Percentiles rank a stretch among this genome's conserved stretches.
phyloP scores from a whole-genome alignment of 2,888 invertebrate species.

The Campopleginae sp. region DNA sequence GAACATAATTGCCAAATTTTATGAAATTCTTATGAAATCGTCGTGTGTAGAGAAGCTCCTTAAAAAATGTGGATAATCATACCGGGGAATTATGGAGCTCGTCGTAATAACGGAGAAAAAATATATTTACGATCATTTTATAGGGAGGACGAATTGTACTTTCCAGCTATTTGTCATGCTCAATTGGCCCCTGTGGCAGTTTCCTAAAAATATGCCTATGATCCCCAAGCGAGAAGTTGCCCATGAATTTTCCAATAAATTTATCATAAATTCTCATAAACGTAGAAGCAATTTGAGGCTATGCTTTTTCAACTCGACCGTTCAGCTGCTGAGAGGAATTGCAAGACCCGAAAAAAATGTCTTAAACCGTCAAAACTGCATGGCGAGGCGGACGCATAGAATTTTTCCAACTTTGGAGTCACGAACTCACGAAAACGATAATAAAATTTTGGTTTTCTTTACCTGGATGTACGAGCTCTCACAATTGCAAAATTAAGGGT shows the following conservation, averaged over 20 bases:
- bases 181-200: background rate
- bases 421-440: too few relatives aligned
- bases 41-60: too few relatives aligned
- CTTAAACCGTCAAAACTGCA: background rate
- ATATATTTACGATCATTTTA: background rate
- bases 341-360: background rate
- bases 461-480: background rate
- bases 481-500: background rate
- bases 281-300: background rate
- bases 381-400: background rate
- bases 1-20: too few relatives aligned
- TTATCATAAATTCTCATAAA: background rate
- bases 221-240: background rate
- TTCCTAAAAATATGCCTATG: background rate
- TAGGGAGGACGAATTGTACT: background rate
- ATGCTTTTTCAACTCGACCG: too few relatives aligned
- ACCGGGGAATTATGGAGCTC: background rate
- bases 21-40: too few relatives aligned
- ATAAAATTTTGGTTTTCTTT: too few relatives aligned
- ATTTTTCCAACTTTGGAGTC: too few relatives aligned
- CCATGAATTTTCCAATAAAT: background rate
- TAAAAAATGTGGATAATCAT: background rate
- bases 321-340: background rate
- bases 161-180: background rate
- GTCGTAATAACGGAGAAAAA: background rate